Evolutionary conservation across 1,140 invertebrate species (phyloP).

Genomic region (Pseudomyrmex cubaensis): DNA sequence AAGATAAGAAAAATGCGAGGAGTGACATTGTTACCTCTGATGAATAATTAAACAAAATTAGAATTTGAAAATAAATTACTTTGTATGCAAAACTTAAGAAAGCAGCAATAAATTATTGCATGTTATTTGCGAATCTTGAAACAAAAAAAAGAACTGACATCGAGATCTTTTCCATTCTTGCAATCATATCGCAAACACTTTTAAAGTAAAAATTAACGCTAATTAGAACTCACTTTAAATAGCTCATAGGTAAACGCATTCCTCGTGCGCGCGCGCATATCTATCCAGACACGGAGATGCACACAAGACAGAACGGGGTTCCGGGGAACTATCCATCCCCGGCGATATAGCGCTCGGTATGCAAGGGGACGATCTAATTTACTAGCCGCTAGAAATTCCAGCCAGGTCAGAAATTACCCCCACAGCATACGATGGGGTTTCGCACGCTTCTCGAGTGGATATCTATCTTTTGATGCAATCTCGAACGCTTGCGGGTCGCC

Average conservation of each 20-base stretch:
- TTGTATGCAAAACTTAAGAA: too few species aligned
- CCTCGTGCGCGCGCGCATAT: neutral
- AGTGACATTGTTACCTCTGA: too few species aligned
- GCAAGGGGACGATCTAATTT: conserved; percentile 64
- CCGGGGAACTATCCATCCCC: neutral
- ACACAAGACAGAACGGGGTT: neutral
- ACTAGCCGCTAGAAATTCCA: conserved; percentile 64
- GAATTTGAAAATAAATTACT: too few species aligned
- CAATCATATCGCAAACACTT: too few species aligned
- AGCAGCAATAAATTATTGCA: too few species aligned
- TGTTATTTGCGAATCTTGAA: too few species aligned
- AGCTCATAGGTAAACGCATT: conserved; percentile 21
- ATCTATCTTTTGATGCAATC: conserved; percentile 43
- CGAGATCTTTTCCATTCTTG: too few species aligned
- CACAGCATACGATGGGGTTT: conserved; percentile 8
- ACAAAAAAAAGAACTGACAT: too few species aligned
- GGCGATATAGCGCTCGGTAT: conserved; percentile 53
- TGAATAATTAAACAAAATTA: too few species aligned
- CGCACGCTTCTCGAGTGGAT: conserved; percentile 4
- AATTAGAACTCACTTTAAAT: too few species aligned
- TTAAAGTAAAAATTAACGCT: too few species aligned
- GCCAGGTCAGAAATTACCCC: conserved; percentile 58
- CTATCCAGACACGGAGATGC: neutral
- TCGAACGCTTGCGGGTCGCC: conserved; percentile 19
- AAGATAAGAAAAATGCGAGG: too few species aligned